A percentile compares a stretch with the other conserved stretches of the same genome.
phyloP scores from a whole-genome alignment of 2,113 vertebrate species.

The Tinamus guttatus region DNA sequence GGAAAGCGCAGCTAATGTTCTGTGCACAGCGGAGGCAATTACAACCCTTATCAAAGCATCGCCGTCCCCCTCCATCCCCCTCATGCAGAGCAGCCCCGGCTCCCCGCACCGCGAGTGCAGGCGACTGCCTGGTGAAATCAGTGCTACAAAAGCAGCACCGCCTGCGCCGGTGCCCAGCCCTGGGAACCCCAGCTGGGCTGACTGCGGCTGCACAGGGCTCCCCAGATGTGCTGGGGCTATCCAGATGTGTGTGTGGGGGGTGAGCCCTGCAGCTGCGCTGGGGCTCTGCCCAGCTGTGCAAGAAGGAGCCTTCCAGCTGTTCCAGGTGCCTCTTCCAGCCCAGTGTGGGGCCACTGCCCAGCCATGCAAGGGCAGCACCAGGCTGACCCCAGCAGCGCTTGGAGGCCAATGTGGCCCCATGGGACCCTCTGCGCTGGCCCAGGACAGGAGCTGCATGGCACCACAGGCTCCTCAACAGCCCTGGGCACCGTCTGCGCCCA shows the following conservation, averaged over 20 bases:
- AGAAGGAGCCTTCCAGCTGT: not conserved
- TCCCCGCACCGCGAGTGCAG: rapidly evolving
- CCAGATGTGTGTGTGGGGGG: not conserved
- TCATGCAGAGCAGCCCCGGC: not conserved
- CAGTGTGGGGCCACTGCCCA: not conserved
- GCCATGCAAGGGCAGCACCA: not conserved
- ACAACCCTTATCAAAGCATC: not conserved
- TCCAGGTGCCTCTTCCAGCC: not conserved
- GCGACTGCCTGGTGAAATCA: not conserved
- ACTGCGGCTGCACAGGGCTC: not conserved
- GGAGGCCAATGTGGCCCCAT: not conserved
- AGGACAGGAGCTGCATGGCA: rapidly evolving
- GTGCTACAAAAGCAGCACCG: rapidly evolving
- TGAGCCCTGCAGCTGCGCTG: not conserved
- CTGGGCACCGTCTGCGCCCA: no score
- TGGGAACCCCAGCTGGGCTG: not conserved
- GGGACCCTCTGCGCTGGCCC: not conserved
- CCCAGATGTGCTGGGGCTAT: not conserved
- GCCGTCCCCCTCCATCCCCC: rapidly evolving
- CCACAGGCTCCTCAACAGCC: rapidly evolving
- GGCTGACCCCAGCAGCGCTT: not conserved
- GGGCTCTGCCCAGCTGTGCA: not conserved
- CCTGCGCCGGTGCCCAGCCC: not conserved
- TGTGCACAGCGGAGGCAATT: slow-evolving; percentile 35
- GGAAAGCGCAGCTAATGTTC: slow-evolving; percentile 54